Evolutionary conservation across 2,797 vertebrate genomes (phyloP).

Genomic region (Ateles fusciceps): DNA sequence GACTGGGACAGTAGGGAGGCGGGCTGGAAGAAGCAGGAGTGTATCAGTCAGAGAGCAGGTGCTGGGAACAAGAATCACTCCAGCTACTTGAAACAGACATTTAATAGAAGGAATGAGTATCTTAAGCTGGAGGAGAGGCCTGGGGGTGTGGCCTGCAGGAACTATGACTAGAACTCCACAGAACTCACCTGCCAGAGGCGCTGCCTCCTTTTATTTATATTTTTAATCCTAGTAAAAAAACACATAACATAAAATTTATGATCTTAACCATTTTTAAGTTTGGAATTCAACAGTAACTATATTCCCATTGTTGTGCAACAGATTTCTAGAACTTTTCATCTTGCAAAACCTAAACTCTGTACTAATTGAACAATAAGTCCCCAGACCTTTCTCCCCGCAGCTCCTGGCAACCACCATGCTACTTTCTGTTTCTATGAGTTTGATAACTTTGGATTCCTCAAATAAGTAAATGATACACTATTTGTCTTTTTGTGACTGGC

Average conservation of each 20-base stretch:
- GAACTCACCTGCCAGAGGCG: neutral
- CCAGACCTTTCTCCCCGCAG: neutral
- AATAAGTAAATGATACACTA: neutral
- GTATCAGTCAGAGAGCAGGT: too few species aligned
- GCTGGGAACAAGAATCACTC: neutral
- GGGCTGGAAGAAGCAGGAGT: neutral
- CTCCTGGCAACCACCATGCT: neutral
- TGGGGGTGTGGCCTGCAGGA: neutral
- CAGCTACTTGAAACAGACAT: neutral
- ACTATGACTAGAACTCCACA: neutral
- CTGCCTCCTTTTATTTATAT: neutral
- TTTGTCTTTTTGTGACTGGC: neutral
- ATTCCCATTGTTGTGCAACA: neutral
- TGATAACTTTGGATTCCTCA: neutral
- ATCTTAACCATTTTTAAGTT: neutral
- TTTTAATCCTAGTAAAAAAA: neutral
- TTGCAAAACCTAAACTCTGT: slow-evolving; percentile 15
- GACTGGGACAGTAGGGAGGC: neutral
- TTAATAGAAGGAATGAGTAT: neutral
- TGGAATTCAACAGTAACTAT: neutral
- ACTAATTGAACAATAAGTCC: neutral
- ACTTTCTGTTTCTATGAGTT: slow-evolving; percentile 13
- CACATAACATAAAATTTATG: neutral
- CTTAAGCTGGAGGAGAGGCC: neutral
- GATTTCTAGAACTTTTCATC: neutral